Evolutionary conservation across 2,797 vertebrate species (phyloP), one percentile per base, ranked within the genome.

Genomic region (Catamblyrhynchus diadema): DNA sequence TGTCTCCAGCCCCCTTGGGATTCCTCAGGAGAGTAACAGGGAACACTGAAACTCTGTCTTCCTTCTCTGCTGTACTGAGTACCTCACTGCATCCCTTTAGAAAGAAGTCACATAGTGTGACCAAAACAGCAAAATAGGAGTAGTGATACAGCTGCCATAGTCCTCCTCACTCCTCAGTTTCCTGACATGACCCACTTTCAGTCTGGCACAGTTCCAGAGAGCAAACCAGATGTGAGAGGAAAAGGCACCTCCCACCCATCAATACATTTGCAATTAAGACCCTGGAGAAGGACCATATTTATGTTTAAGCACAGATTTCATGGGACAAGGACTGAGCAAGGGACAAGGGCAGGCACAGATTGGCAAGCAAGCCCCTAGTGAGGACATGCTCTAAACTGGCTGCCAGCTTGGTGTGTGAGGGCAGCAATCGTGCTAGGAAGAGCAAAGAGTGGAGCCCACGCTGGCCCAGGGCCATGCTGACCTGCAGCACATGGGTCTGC

Each of bases 221-320:
- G n/a, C 1, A 0, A 72, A 15, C 11, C 20, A 74, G 18, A 33
- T 12, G 21, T 3, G 3, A 48, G 33, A 42, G 44, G 22, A 25
- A 59, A 66, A 60, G 16, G 12, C 5, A 66, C 39, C 25, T 72
- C n/a, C 16, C 1, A 2, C 25, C 60, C 1, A 2, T 32, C 51
- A 30, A 10, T 23, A 4, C 11, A 15, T 70, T 77, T 89, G 20
- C 69, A 48, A 1, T 41, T 35, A 39, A 17, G 7, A 32, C 39
- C 14, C 23, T 77, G 19, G 12, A 35, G 42, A 50, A 42, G 28
- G 14, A n/a, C 62, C 2, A 0, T 28, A 9, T 73, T 42, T 70
- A 5, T 13, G 3, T 41, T 77, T 60, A 67, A 67, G 30, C 35
- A 44, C 24, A 80, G 32, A 19, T 10, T 61, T 57, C 15, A 11